Conservation (phyloP, 2,797 vertebrate genomes). For the Anomalospiza imberbis region DNA sequence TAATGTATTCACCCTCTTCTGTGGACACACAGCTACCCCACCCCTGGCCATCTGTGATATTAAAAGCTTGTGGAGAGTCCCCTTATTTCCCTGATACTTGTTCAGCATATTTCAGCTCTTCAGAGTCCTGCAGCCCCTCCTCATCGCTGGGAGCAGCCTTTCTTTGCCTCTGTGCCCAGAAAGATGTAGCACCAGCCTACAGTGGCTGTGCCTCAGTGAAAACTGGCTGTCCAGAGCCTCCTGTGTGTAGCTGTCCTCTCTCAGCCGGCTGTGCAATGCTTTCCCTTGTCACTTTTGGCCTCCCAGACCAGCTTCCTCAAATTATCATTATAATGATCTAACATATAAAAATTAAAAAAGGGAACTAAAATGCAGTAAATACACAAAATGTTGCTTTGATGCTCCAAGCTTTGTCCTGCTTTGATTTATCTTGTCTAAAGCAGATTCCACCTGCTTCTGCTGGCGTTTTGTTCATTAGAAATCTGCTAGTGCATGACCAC, state of each 20-base stretch:
- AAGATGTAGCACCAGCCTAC: not conserved
- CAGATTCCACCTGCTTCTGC: not conserved
- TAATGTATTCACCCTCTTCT: not conserved
- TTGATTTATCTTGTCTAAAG: not conserved
- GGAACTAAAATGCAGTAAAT: slow-evolving; percentile 23
- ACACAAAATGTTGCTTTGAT: not conserved
- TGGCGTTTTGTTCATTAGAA: not conserved
- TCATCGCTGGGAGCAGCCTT: not conserved
- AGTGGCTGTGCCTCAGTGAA: not conserved
- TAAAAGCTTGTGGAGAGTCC: not conserved
- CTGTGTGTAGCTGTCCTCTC: not conserved
- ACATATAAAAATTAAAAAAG: not conserved
- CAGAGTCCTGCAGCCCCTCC: not conserved
- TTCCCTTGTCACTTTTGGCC: not conserved
- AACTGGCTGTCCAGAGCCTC: not conserved
- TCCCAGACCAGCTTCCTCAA: slow-evolving; percentile 39
- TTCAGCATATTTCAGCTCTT: not conserved
- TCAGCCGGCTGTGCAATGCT: not conserved
- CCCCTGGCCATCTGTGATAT: not conserved
- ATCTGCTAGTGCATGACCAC: not conserved
- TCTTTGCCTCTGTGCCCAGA: not conserved
- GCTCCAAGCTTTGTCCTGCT: not conserved
- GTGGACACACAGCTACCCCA: not conserved
- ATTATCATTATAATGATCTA: not conserved
- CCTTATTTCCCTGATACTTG: not conserved